Evolutionary conservation across 2,888 invertebrate genomes (phyloP), one percentile per base, ranked within the genome.

Genomic region (Agrochola lychnidis): DNA sequence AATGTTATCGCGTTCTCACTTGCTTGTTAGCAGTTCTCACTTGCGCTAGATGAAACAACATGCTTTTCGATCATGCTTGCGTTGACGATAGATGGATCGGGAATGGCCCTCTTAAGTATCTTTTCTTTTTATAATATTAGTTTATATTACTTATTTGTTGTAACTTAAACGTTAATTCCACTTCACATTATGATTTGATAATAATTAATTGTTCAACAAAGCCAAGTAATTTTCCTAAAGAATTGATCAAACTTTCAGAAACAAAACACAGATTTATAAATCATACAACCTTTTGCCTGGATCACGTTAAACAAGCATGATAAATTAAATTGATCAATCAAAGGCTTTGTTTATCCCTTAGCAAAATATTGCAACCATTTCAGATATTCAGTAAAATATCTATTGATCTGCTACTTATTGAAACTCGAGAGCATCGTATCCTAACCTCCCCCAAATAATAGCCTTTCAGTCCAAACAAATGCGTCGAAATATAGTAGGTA

Each of bases 381-480:
- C 45, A 16, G 16, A 57, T 53, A 48, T 78, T 56, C 25, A 56
- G n/a, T 40, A 57, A 40, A 16, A 68, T 48, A 30, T 30, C 3
- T n/a, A 30, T 70, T n/a, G 40, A 16, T 22, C 42, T 36, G 12
- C 10, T 19, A 51, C 19, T 14, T 4, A n/a, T 19, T 36, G 36
- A 53, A 19, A 51, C 19, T 42, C n/a, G 10, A 48, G 6, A 19
- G 10, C 14, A 30, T 40, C n/a, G 2, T 48, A 40, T 30, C 6
- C 5, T 30, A 73, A n/a, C 30, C 25, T 63, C 51, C 16, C 1
- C 16, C 42, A 68, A 40, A 82, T 68, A n/a, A n/a, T n/a, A n/a
- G n/a, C n/a, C n/a, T n/a, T n/a, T n/a, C n/a, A n/a, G n/a, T n/a
- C n/a, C n/a, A n/a, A n/a, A n/a, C 30, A 79, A 79, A 68, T 40